Evolutionary conservation across 2,113 vertebrate species (phyloP).

Genomic region (Zosterops pallidus): DNA sequence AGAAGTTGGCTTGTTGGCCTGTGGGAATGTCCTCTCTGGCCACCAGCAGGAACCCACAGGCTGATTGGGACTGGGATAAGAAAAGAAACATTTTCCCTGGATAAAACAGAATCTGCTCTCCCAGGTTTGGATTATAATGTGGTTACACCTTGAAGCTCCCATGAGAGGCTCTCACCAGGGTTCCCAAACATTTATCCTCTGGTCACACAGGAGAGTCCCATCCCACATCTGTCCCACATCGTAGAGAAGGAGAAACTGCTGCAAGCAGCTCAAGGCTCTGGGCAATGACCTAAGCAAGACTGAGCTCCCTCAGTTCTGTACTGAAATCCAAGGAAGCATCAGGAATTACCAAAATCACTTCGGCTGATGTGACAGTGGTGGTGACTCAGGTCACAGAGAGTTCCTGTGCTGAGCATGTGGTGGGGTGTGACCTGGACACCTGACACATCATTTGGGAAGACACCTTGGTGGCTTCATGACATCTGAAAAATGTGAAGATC

Average conservation of each 20-base stretch:
- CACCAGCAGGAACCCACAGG: not conserved
- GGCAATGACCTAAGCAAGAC: not conserved
- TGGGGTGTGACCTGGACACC: not conserved
- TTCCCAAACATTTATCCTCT: not conserved
- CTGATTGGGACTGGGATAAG: accelerated
- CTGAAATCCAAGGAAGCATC: not conserved
- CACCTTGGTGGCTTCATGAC: not conserved
- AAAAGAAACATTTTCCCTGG: not conserved
- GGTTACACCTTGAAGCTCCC: not conserved
- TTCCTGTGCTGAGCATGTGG: accelerated
- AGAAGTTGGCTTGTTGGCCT: not conserved
- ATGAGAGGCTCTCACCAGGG: not conserved
- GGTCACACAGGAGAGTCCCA: accelerated
- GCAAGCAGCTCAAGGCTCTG: not conserved
- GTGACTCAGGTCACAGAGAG: not conserved
- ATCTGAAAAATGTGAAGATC: not conserved
- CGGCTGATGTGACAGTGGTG: not conserved
- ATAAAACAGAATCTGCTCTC: not conserved
- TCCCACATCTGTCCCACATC: accelerated
- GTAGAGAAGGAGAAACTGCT: not conserved
- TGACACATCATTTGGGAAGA: accelerated
- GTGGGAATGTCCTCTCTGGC: not conserved
- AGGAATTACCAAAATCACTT: not conserved
- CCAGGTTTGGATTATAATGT: not conserved
- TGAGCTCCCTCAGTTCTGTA: not conserved